Conservation (phyloP, 2,113 vertebrate species). For the Ochotona princeps region DNA sequence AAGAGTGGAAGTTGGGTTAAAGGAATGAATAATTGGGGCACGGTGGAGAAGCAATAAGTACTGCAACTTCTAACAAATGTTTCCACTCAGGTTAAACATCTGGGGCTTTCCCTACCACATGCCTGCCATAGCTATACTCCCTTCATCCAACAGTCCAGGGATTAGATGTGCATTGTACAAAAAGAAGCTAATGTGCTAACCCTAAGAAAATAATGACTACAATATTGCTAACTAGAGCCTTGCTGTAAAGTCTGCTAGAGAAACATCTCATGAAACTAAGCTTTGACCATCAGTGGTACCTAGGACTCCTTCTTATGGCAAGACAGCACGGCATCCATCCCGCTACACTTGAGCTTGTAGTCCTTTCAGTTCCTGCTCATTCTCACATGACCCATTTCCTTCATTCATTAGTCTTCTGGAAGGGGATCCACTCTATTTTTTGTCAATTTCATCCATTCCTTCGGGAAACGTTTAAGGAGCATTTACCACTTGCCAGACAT, state of each 20-base stretch:
- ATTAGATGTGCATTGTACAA: not conserved
- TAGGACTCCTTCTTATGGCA: not conserved
- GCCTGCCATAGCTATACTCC: not conserved
- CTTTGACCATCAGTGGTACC: not conserved
- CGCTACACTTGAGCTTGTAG: not conserved
- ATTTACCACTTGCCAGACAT: not conserved
- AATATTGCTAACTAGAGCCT: not conserved
- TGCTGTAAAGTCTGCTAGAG: constrained; percentile 5
- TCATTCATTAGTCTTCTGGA: not conserved
- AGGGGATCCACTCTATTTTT: not conserved
- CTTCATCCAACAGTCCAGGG: not conserved
- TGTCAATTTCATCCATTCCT: not conserved
- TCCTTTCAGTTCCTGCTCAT: not conserved
- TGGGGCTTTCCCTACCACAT: not conserved
- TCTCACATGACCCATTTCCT: not conserved
- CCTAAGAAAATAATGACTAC: not conserved
- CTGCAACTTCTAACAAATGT: not conserved
- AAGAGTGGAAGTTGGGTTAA: not conserved
- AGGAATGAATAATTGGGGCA: constrained; percentile 7
- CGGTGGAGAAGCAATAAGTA: not conserved
- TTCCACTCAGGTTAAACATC: not conserved
- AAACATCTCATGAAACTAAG: not conserved
- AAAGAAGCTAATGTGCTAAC: not conserved
- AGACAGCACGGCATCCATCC: not conserved
- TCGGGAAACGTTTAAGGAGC: not conserved